Conservation (phyloP, 2,888 invertebrate genomes). For the Sarcophaga rosellei region DNA sequence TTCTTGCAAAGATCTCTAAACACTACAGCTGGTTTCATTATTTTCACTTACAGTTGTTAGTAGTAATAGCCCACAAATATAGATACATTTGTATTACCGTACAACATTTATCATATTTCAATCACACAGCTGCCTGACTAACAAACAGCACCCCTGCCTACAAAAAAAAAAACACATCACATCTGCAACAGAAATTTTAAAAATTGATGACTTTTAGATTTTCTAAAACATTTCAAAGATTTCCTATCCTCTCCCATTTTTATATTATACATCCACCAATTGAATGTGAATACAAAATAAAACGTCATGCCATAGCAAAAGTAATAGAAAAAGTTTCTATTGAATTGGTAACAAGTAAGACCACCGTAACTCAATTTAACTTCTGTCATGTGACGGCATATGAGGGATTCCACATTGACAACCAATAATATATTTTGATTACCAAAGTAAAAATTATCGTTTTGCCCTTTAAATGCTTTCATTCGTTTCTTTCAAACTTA, state of each 20-base stretch:
- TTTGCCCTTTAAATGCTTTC: too few species aligned
- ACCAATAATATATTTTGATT: too few species aligned
- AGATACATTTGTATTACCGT: too few species aligned
- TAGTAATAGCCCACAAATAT: neutral
- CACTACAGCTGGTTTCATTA: too few species aligned
- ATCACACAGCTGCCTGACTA: neutral
- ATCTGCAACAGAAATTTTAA: slow-evolving; percentile 2
- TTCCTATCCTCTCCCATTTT: neutral
- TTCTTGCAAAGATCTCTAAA: too few species aligned
- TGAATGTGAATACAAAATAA: neutral
- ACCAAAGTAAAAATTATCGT: neutral
- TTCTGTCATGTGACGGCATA: neutral
- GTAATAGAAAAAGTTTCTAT: neutral
- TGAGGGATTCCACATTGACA: neutral
- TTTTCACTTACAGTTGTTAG: too few species aligned
- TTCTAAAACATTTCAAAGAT: neutral
- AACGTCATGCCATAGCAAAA: neutral
- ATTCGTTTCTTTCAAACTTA: too few species aligned
- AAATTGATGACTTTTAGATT: slow-evolving; percentile 25
- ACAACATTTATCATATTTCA: neutral
- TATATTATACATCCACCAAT: neutral
- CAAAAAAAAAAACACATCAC: too few species aligned
- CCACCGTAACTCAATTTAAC: neutral
- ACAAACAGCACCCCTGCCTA: neutral
- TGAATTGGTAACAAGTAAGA: neutral